Percentiles rank a stretch among this genome's conserved stretches.
Evolutionary conservation across 2,888 invertebrate species (phyloP).

Genomic region (Tachystola acroxantha): DNA sequence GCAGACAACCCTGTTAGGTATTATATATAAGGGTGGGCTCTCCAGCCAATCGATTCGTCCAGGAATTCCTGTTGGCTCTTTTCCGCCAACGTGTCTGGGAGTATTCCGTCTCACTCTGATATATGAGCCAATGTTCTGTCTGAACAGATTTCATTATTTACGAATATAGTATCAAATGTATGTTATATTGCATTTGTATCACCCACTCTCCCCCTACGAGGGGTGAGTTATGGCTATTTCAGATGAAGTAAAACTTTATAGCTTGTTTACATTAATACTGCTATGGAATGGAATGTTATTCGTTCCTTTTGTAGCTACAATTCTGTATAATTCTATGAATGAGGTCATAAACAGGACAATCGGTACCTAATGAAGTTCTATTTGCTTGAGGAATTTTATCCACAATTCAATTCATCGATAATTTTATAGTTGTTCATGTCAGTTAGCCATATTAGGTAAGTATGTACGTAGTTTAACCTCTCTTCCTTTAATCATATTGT

Average conservation of each 20-base stretch:
- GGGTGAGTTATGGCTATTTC: constrained; percentile 11
- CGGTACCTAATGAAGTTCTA: too few species aligned
- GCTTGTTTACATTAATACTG: neutral
- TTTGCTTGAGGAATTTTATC: too few species aligned
- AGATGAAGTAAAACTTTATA: neutral
- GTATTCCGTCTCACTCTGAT: constrained; percentile 25
- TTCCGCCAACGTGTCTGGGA: constrained; percentile 30
- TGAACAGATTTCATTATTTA: constrained; percentile 51
- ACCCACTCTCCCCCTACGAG: neutral
- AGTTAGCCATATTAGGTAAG: too few species aligned
- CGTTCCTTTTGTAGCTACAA: neutral
- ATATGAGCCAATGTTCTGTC: constrained; percentile 39
- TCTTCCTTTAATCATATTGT: too few species aligned
- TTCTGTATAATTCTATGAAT: too few species aligned
- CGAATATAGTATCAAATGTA: constrained; percentile 1
- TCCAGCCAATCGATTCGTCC: constrained; percentile 65
- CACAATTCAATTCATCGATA: too few species aligned
- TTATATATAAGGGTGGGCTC: constrained; percentile 59
- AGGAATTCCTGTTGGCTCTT: constrained; percentile 46
- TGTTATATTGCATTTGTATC: neutral
- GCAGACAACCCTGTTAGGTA: constrained; percentile 48
- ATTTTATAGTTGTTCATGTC: too few species aligned
- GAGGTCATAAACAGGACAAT: neutral
- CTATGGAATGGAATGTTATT: neutral
- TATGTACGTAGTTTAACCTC: too few species aligned